Evolutionary conservation across 2,113 vertebrate genomes (phyloP).

Genomic region (Aspiorhynchus laticeps): DNA sequence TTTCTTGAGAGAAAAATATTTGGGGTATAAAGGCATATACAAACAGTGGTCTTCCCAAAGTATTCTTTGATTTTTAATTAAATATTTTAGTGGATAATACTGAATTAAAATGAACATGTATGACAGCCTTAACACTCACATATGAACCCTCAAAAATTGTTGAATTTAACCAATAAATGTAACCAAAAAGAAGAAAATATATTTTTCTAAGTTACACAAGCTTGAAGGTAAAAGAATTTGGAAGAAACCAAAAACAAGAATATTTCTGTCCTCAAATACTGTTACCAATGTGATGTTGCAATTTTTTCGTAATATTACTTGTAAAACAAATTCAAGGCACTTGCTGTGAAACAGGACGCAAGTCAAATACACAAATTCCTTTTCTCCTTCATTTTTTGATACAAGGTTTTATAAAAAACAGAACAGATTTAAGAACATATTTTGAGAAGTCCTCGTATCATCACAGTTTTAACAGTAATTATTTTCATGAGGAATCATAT

Average conservation of each 20-base stretch:
- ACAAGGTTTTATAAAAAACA: not conserved
- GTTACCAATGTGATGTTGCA: not conserved
- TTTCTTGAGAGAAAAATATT: conserved; percentile 13
- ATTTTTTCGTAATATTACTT: not conserved
- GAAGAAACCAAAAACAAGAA: not conserved
- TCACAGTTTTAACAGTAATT: conserved; percentile 19
- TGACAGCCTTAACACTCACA: not conserved
- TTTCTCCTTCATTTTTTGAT: not conserved
- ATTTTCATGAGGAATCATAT: conserved; percentile 3
- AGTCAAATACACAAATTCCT: not conserved
- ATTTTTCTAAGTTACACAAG: conserved; percentile 24
- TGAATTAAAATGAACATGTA: not conserved
- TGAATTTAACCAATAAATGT: conserved; percentile 10
- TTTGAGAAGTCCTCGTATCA: conserved; percentile 20
- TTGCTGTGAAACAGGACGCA: conserved; percentile 17
- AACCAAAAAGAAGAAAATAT: not conserved
- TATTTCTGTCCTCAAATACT: not conserved
- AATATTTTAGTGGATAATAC: not conserved
- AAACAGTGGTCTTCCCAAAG: conserved; percentile 53
- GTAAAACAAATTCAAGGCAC: conserved; percentile 22
- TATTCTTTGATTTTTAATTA: conserved; percentile 5
- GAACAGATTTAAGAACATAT: conserved; percentile 12
- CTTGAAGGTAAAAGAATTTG: not conserved
- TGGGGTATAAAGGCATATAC: conserved; percentile 28
- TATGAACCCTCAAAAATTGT: not conserved